Conservation (phyloP, 2,797 vertebrate genomes). For the Champsocephalus gunnari region DNA sequence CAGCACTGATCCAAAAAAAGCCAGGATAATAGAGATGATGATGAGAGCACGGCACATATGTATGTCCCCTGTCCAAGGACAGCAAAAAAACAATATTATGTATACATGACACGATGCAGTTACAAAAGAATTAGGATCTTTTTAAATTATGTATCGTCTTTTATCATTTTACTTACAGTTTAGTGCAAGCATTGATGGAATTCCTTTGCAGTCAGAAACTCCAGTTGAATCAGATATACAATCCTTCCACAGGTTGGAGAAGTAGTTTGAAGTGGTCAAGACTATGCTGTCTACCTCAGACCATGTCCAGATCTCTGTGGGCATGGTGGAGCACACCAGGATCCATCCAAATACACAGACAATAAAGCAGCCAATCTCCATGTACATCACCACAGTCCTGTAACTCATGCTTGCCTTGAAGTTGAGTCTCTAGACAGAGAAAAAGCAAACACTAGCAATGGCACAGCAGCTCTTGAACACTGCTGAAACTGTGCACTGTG, state of each 20-base stretch:
- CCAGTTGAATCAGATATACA: conserved; percentile 85
- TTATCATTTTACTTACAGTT: conserved; percentile 73
- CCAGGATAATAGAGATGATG: conserved; percentile 83
- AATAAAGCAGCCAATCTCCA: conserved; percentile 84
- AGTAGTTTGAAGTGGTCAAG: conserved; percentile 79
- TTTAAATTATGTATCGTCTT: not conserved
- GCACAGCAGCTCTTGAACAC: conserved; percentile 5
- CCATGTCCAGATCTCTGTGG: conserved; percentile 84
- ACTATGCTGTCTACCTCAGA: conserved; percentile 79
- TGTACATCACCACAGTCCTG: conserved; percentile 82
- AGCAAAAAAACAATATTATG: not conserved
- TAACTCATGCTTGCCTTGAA: conserved; percentile 70
- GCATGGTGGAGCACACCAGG: conserved; percentile 84
- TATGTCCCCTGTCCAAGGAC: conserved; percentile 80
- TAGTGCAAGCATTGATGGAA: conserved; percentile 82
- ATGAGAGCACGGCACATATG: conserved; percentile 87
- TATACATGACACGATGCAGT: not conserved
- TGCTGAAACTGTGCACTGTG: not conserved
- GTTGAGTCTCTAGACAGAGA: conserved; percentile 4
- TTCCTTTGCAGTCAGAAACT: conserved; percentile 83
- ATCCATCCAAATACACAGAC: conserved; percentile 83
- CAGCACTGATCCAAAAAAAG: conserved; percentile 82
- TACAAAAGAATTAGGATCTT: not conserved
- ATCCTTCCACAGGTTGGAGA: conserved; percentile 87
- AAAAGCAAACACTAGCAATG: not conserved